Percentiles rank a stretch among this genome's conserved stretches.
Evolutionary conservation across 2,888 invertebrate species (phyloP).

Genomic region (Hypomecis punctinalis): DNA sequence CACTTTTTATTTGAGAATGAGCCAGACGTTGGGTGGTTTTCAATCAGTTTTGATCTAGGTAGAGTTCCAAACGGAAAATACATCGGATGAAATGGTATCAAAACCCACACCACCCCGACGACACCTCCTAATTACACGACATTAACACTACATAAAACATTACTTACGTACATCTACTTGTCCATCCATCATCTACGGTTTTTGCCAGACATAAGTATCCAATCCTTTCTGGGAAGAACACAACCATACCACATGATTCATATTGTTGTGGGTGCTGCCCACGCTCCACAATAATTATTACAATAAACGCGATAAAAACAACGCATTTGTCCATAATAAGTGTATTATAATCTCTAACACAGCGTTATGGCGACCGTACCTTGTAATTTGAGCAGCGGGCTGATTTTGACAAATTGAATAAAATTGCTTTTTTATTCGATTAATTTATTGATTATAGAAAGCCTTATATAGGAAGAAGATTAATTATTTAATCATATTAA

Average conservation of each 20-base stretch:
- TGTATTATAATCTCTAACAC: conserved; percentile 42
- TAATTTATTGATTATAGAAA: conserved; percentile 31
- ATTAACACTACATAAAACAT: conserved; percentile 49
- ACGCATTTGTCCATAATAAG: conserved; percentile 46
- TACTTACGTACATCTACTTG: conserved; percentile 27
- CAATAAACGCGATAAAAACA: conserved; percentile 54
- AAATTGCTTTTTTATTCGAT: conserved; percentile 34
- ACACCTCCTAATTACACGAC: conserved; percentile 46
- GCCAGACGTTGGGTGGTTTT: not conserved
- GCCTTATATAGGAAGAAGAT: conserved; percentile 24
- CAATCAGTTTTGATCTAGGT: not conserved
- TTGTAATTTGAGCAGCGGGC: conserved; percentile 41
- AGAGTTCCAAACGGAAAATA: not conserved
- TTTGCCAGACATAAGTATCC: conserved; percentile 45
- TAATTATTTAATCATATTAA: conserved; percentile 37
- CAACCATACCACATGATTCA: conserved; percentile 47
- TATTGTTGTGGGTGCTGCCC: conserved; percentile 57
- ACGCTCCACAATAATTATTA: conserved; percentile 52
- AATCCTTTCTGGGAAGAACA: conserved; percentile 39
- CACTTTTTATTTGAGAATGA: too few species aligned
- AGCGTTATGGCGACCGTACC: conserved; percentile 39
- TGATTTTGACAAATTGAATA: conserved; percentile 47
- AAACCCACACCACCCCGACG: conserved; percentile 28
- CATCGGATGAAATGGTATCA: not conserved
- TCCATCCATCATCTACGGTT: conserved; percentile 47